Conservation (phyloP, 1,140 invertebrate genomes). For the Cepaea nemoralis region DNA sequence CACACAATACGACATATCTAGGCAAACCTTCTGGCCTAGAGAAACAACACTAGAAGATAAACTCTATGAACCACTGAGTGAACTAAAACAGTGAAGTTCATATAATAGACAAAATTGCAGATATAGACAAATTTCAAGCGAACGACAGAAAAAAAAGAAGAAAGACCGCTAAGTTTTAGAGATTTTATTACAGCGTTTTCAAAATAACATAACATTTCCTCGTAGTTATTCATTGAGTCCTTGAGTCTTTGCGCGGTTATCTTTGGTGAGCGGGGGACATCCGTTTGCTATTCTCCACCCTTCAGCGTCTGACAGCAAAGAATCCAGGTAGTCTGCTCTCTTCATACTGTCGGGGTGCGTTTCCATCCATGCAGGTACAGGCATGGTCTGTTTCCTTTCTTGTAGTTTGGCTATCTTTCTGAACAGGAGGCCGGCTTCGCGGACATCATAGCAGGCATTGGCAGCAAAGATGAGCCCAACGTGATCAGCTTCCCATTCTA, state of each 20-base stretch:
- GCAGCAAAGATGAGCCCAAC: slow-evolving; percentile 77
- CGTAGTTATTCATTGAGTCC: too few relatives aligned
- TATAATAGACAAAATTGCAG: too few relatives aligned
- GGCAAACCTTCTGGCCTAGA: too few relatives aligned
- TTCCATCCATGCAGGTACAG: slow-evolving; percentile 76
- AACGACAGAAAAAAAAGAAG: too few relatives aligned
- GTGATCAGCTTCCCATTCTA: slow-evolving; percentile 79
- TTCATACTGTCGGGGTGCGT: slow-evolving; percentile 77
- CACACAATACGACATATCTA: too few relatives aligned
- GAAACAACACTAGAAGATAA: too few relatives aligned
- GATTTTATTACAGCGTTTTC: too few relatives aligned
- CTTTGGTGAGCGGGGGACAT: background rate
- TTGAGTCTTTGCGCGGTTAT: background rate
- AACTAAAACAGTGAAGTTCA: too few relatives aligned
- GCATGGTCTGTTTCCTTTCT: slow-evolving; percentile 46
- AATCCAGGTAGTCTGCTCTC: slow-evolving; percentile 73
- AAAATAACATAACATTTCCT: too few relatives aligned
- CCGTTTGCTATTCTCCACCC: slow-evolving; percentile 5
- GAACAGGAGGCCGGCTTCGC: slow-evolving; percentile 78
- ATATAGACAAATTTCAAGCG: too few relatives aligned
- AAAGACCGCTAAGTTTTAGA: too few relatives aligned
- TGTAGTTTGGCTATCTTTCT: slow-evolving; percentile 72
- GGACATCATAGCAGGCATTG: slow-evolving; percentile 79
- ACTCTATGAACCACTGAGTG: too few relatives aligned
- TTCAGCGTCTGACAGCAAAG: slow-evolving; percentile 70